Percentiles rank a stretch among this genome's conserved stretches.
These are phyloP conservation scores for Mirounga angustirostris DNA, from an alignment of 2,113 vertebrate genomes.

Conservation along the genomic window DNA sequence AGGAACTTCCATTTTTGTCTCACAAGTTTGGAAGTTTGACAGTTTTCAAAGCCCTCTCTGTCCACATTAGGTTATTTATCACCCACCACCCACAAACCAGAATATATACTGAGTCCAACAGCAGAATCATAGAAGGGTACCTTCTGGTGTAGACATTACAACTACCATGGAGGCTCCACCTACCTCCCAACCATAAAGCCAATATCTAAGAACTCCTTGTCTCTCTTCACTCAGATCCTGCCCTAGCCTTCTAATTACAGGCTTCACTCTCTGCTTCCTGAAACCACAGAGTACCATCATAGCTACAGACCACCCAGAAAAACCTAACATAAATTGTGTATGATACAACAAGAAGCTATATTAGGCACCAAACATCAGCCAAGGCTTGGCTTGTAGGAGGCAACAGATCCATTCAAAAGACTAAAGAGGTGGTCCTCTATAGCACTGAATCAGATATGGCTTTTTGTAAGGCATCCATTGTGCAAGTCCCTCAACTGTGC, in stretches of 20 bases:
- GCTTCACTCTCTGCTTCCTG: neutral
- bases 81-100: neutral
- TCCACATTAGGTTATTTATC: neutral
- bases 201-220: slow-evolving; percentile 27
- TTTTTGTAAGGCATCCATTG: slow-evolving; percentile 27
- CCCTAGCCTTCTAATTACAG: slow-evolving; percentile 43
- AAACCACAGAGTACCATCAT: slow-evolving; percentile 28
- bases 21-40: neutral
- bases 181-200: neutral
- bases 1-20: neutral
- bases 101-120: slow-evolving; percentile 17
- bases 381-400: neutral
- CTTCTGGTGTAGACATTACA: neutral
- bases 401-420: slow-evolving; percentile 25
- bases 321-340: slow-evolving; percentile 19
- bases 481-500: neutral
- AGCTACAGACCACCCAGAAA: slow-evolving; percentile 41
- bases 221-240: neutral
- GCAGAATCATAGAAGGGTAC: neutral
- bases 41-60: neutral
- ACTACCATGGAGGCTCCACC: neutral
- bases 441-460: neutral
- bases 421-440: neutral
- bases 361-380: slow-evolving; percentile 39
- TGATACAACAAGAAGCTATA: neutral